These are phyloP conservation scores for Conistra vaccinii DNA, from an alignment of 2,888 invertebrate species.

Conservation along the genomic window DNA sequence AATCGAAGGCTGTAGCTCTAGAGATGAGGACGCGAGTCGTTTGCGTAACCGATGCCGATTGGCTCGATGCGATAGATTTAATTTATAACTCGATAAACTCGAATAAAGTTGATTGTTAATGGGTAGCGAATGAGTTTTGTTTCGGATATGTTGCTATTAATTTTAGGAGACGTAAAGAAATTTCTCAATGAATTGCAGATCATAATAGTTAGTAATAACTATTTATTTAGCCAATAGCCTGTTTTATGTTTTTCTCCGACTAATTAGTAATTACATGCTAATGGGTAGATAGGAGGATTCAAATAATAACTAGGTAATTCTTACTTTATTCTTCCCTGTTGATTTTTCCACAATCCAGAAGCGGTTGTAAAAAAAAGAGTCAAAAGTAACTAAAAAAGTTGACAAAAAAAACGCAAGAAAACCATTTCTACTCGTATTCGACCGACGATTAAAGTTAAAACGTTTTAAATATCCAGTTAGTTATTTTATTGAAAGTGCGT, in stretches of 20 bases:
- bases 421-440: constrained; percentile 31
- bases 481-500: constrained; percentile 47
- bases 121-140: constrained; percentile 42
- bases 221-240: background rate
- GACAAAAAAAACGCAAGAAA: constrained; percentile 20
- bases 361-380: background rate
- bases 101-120: constrained; percentile 46
- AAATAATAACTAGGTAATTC: background rate
- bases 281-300: background rate
- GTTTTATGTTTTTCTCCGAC: background rate
- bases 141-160: constrained; percentile 30
- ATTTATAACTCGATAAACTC: constrained; percentile 62
- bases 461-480: constrained; percentile 48
- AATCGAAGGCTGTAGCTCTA: constrained; percentile 77
- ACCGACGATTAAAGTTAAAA: constrained; percentile 18
- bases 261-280: background rate
- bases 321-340: background rate
- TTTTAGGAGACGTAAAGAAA: constrained; percentile 15
- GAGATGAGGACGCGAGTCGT: constrained; percentile 71
- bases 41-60: constrained; percentile 74
- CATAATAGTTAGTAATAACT: constrained; percentile 3
- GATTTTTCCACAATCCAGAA: background rate
- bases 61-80: constrained; percentile 61
- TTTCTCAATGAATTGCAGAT: constrained; percentile 1
- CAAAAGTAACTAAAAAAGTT: background rate